phyloP scores from a whole-genome alignment of 2,888 invertebrate genomes.

The Drosophila quinaria region DNA sequence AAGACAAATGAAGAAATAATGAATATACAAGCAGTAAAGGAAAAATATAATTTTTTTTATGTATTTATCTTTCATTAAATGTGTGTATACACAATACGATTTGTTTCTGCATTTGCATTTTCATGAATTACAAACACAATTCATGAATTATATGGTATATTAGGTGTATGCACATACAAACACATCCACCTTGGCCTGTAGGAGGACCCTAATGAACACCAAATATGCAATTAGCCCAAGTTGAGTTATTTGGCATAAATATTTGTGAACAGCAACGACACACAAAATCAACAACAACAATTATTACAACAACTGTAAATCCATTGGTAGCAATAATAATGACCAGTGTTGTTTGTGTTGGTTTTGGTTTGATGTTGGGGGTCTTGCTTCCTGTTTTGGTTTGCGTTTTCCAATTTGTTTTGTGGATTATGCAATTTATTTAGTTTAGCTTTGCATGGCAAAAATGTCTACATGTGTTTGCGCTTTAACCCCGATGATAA shows the following conservation, averaged over 20 bases:
- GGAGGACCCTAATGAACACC: slow-evolving; percentile 76
- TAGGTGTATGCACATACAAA: background rate
- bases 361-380: slow-evolving; percentile 19
- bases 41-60: slow-evolving; percentile 45
- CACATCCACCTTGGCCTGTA: slow-evolving; percentile 13
- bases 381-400: slow-evolving; percentile 42
- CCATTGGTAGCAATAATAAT: slow-evolving; percentile 55
- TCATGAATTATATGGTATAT: slow-evolving; percentile 7
- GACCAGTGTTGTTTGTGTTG: slow-evolving; percentile 44
- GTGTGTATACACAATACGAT: slow-evolving; percentile 39
- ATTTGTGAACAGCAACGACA: slow-evolving; percentile 66
- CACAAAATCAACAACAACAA: slow-evolving; percentile 29
- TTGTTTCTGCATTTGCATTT: background rate
- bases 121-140: slow-evolving; percentile 36
- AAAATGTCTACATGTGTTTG: slow-evolving; percentile 42
- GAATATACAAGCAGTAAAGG: slow-evolving; percentile 15
- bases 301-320: slow-evolving; percentile 22
- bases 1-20: slow-evolving; percentile 50
- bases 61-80: slow-evolving; percentile 63
- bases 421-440: slow-evolving; percentile 73
- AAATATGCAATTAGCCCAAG: slow-evolving; percentile 80
- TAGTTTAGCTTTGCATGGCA: slow-evolving; percentile 62
- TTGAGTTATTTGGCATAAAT: slow-evolving; percentile 75
- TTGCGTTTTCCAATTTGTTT: slow-evolving; percentile 70
- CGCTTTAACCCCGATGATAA: slow-evolving; percentile 65